Evolutionary conservation across 2,113 vertebrate species (phyloP).

Genomic region (Hydropotes inermis): DNA sequence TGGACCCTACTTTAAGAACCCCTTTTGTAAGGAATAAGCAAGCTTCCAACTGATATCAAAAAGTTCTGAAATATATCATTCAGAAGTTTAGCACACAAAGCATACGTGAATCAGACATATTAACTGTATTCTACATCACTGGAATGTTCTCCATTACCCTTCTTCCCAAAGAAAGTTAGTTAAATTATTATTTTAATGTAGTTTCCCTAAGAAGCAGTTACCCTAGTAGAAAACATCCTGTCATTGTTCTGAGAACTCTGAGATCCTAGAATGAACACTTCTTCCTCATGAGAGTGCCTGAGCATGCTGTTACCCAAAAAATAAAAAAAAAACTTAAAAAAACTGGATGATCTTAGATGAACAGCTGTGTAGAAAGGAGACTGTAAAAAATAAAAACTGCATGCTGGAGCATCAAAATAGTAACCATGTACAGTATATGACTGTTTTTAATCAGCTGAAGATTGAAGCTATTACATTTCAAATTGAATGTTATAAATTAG

Average conservation of each 20-base stretch:
- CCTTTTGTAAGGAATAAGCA: not conserved
- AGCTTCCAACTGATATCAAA: not conserved
- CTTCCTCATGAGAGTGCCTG: slow-evolving; percentile 51
- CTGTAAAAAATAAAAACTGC: slow-evolving; percentile 75
- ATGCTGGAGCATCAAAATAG: slow-evolving; percentile 74
- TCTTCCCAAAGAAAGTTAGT: not conserved
- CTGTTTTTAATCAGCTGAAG: slow-evolving; percentile 78
- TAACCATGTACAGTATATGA: slow-evolving; percentile 73
- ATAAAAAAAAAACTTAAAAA: not conserved
- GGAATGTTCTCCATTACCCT: not conserved
- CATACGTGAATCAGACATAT: not conserved
- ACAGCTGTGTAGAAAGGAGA: slow-evolving; percentile 72
- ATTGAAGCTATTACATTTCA: slow-evolving; percentile 78
- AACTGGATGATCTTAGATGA: slow-evolving; percentile 67
- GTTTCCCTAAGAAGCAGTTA: slow-evolving; percentile 17
- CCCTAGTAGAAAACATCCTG: slow-evolving; percentile 18
- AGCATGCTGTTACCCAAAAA: slow-evolving; percentile 37
- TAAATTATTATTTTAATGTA: not conserved
- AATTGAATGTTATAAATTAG: slow-evolving; percentile 79
- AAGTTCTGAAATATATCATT: not conserved
- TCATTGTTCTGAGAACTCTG: slow-evolving; percentile 26
- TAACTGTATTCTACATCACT: not conserved
- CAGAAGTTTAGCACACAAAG: not conserved
- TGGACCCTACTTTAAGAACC: not conserved
- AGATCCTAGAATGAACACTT: slow-evolving; percentile 41